Evolutionary conservation across 2,113 vertebrate species (phyloP).

Genomic region (Lathamus discolor): DNA sequence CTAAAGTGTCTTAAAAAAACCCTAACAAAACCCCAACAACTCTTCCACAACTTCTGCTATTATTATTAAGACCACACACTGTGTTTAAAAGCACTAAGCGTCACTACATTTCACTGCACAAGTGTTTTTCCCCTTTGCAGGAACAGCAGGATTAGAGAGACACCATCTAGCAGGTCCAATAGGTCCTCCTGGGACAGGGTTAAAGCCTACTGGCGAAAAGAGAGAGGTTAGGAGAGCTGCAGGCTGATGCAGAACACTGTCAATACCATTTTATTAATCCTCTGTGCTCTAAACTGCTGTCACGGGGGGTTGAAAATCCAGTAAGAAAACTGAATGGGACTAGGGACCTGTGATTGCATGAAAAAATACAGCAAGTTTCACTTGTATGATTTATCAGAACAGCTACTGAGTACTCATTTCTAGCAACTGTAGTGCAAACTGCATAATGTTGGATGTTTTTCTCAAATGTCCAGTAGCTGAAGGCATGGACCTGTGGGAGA

Average conservation of each 20-base stretch:
- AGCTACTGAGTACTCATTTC: background rate
- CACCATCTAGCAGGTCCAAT: background rate
- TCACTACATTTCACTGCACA: background rate
- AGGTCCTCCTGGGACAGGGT: background rate
- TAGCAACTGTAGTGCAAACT: background rate
- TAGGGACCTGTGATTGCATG: background rate
- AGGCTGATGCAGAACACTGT: background rate
- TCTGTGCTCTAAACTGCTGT: background rate
- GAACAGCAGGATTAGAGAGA: background rate
- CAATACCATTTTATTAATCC: background rate
- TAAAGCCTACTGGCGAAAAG: background rate
- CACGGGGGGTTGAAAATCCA: background rate
- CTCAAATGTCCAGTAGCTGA: background rate
- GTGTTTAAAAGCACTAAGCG: background rate
- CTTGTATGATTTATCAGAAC: background rate
- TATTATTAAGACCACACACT: background rate
- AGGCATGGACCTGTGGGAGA: background rate
- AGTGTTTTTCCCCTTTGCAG: background rate
- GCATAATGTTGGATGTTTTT: background rate
- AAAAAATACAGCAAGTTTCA: background rate
- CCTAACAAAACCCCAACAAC: background rate
- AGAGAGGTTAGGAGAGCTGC: background rate
- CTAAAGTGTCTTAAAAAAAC: background rate
- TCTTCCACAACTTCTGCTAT: background rate
- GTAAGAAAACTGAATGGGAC: background rate